Base-by-base conservation (phyloP, 2,797 vertebrate species). In the Chelon auratus region DNA sequence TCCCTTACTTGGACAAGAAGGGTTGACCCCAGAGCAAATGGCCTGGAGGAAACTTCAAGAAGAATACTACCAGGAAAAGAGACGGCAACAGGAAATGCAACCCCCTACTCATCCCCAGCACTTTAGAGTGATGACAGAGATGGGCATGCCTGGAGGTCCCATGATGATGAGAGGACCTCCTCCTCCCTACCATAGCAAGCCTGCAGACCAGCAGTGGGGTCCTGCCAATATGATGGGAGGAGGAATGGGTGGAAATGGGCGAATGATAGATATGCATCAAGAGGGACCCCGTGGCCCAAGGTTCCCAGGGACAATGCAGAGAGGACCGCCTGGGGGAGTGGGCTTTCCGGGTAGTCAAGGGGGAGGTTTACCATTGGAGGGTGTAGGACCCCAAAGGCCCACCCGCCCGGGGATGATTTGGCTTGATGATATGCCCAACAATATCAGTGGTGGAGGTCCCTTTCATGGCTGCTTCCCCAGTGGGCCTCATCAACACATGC, bases 21-120 rank as follows among this genome's bases (percentile, higher is more conserved):
- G 96, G 70, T 91, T 98, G 75, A 98, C 97, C 0, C 96, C 96
- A 0, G 98, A 99, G 75, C 98, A 99, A 80, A 93, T 97, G 78
- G 98, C 98, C 47, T 99, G 98, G 98, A 95, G 97, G 75, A 99
- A 98, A 88, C 80, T 99, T 77, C 97, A 99, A 90, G 97, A 99
- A 52, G 98, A 99, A 73, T 99, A 98, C 85, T 99, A 99, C 0
- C 96, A 97, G 73, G 98, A 99, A 75, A 99, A 99, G 83, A 93
- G 97, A 30, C 93, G 98, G 24, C 97, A 97, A 51, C 97, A 99
- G 80, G 97, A 99, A 62, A 95, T 94, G 3, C 94, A 94, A 71
- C 92, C 92, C 4, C 80, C 91, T 9, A 56, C 86, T 15, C 92
- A 94, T 73, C 87, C 91, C 1, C 94, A 95, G 81, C 92, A 94